A percentile compares a stretch with the other conserved stretches of the same genome.
phyloP scores from a whole-genome alignment of 2,797 vertebrate species.

The Avahi laniger region DNA sequence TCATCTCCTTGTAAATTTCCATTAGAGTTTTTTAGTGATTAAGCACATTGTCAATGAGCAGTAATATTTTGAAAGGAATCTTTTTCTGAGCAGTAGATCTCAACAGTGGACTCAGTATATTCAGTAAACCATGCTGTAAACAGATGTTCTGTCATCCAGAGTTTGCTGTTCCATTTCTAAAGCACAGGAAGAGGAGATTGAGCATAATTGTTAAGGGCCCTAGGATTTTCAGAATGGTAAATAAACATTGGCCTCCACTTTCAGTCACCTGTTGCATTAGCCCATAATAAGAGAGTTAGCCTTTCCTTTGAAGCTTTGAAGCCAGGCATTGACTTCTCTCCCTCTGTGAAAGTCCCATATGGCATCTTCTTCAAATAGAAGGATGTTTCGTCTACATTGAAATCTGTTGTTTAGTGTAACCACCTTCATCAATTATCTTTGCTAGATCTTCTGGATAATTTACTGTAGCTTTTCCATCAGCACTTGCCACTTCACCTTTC shows the following conservation, averaged over 20 bases:
- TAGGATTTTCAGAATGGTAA: neutral
- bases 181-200: neutral
- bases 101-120: neutral
- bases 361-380: neutral
- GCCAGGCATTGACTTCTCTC: neutral
- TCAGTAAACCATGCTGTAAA: neutral
- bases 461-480: neutral
- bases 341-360: neutral
- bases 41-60: neutral
- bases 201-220: neutral
- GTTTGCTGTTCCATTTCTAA: neutral
- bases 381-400: neutral
- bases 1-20: neutral
- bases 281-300: neutral
- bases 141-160: neutral
- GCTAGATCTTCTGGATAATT: neutral
- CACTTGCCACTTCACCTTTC: neutral
- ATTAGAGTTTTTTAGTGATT: neutral
- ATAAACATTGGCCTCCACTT: neutral
- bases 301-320: neutral
- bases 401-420: neutral
- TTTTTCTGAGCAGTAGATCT: neutral
- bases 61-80: neutral
- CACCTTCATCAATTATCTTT: neutral
- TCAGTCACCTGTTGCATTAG: neutral